Base-by-base conservation (phyloP, 2,113 vertebrate species). In the Psilopsiagon aymara region DNA sequence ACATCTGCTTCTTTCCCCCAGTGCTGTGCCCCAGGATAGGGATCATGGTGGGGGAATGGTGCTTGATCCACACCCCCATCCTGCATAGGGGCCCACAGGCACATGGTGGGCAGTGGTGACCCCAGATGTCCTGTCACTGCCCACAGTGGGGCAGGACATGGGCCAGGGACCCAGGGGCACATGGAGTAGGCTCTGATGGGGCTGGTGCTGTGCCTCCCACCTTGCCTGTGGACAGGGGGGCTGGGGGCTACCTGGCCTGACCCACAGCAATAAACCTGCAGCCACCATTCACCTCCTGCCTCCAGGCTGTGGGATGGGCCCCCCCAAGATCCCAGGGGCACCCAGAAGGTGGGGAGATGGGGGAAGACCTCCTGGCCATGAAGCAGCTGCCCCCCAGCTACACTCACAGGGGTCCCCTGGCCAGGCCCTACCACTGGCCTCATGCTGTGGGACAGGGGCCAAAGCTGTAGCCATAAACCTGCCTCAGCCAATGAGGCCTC, bases 61-160 rank as follows among this genome's bases (percentile, higher is more conserved):
- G 31, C 31, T 21, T 57, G 19, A 41, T 41, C 35, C 1, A 2
- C 43, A 35, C 10, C 24, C 28, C 35, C 8, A 57, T 10, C 60
- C 43, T 12, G 3, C 23, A 12, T 3, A 2, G 13, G 20, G 73
- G 44, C 17, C 77, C 3, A 8, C 1, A 2, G 27, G 60, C 47
- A 23, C 43, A 24, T 23, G 13, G 11, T 3, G 20, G 49, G 69
- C 82, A 24, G 57, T 4, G 57, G 57, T 16, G 33, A n/a, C 33
- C 21, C 13, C n/a, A 33, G 20, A 13, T 59, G 20, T n/a, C 20
- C 55, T 13, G 13, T 59, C 33, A 59, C 33, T 79, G 47, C 37
- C 49, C 18, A 5, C 49, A 44, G 62, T 7, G 7, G 49, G 24
- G 29, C 33, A 28, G 31, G 17, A n/a, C 17, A 13, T 1, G 24